These are phyloP conservation scores for Dicrurus megarhynchus DNA, from an alignment of 2,113 vertebrate species.

Conservation along the genomic window DNA sequence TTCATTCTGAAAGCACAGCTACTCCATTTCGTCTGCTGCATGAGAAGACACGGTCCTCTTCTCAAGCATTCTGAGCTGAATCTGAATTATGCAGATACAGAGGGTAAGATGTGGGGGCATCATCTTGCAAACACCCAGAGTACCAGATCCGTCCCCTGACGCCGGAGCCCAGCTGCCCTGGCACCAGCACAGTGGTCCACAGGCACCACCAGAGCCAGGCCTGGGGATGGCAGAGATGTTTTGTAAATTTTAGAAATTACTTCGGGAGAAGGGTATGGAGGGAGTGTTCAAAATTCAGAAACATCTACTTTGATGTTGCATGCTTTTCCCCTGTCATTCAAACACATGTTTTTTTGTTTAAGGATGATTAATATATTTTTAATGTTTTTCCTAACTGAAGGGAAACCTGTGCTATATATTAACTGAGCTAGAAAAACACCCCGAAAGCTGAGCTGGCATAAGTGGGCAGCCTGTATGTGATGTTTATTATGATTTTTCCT, in stretches of 20 bases:
- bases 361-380: conserved; percentile 64
- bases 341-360: conserved; percentile 55
- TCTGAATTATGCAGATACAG: neutral
- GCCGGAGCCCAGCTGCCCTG: neutral
- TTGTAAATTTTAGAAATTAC: neutral
- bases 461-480: conserved; percentile 10
- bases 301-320: neutral
- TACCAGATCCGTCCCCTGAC: rapidly evolving
- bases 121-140: rapidly evolving
- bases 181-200: neutral
- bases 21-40: rapidly evolving
- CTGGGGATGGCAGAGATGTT: neutral
- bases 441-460: conserved; percentile 40
- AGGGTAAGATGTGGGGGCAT: neutral
- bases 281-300: neutral
- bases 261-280: neutral
- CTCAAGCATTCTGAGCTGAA: neutral
- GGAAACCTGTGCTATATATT: conserved; percentile 59
- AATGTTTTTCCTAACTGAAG: conserved; percentile 54
- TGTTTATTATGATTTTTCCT: conserved; percentile 54
- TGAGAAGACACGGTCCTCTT: neutral
- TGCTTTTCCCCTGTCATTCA: conserved; percentile 31
- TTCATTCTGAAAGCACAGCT: neutral
- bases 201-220: neutral
- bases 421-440: conserved; percentile 52